phyloP scores from a whole-genome alignment of 2,797 vertebrate species.

The Hydrolagus colliei region DNA sequence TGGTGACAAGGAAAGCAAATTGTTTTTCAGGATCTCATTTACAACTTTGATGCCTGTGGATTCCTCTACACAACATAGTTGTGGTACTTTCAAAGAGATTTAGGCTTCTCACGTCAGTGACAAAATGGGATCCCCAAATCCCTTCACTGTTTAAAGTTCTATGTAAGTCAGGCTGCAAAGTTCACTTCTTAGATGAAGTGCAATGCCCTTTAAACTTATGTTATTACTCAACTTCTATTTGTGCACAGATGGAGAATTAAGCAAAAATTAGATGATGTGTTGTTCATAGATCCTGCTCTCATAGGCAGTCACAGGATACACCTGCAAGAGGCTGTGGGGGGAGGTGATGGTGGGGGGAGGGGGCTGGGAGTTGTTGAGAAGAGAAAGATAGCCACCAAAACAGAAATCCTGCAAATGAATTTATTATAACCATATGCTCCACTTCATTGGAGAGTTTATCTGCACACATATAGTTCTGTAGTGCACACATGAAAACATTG shows the following conservation, averaged over 20 bases:
- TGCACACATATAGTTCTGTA: too few relatives aligned
- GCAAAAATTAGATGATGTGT: not conserved
- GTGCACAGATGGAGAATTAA: not conserved
- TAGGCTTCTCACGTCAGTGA: not conserved
- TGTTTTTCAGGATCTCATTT: not conserved
- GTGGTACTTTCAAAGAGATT: not conserved
- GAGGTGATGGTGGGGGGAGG: not conserved
- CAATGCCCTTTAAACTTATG: not conserved
- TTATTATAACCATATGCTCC: too few relatives aligned
- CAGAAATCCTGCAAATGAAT: not conserved
- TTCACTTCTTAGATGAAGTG: not conserved
- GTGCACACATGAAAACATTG: too few relatives aligned
- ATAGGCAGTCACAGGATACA: not conserved
- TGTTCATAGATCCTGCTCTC: not conserved
- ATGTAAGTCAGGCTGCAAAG: not conserved
- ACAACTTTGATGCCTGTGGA: conserved; percentile 6
- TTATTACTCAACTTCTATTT: not conserved
- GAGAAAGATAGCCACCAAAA: not conserved
- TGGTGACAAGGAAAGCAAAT: not conserved
- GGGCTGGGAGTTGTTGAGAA: not conserved
- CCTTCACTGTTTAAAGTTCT: not conserved
- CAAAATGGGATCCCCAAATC: not conserved
- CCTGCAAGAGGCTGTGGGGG: not conserved
- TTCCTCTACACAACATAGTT: not conserved
- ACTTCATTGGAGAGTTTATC: too few relatives aligned